Percentiles rank a stretch among this genome's conserved stretches.
These are phyloP conservation scores for Cotesia typhae DNA, from an alignment of 1,140 invertebrate species.

Conservation along the genomic window DNA sequence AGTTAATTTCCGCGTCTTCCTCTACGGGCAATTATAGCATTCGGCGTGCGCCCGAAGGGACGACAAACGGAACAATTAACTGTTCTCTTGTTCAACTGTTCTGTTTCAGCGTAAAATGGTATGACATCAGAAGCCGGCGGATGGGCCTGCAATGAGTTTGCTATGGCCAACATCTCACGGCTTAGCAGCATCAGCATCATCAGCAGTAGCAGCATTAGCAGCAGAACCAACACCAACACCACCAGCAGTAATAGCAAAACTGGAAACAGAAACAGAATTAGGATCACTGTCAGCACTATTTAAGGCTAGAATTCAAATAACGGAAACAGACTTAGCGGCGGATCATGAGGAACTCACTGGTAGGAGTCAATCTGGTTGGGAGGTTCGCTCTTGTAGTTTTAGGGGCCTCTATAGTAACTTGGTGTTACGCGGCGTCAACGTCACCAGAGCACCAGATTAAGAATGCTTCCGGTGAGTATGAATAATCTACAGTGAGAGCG, in stretches of 20 bases:
- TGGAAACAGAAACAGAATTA: too few relatives aligned
- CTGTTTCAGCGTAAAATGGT: constrained; percentile 53
- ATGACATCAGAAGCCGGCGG: constrained; percentile 47
- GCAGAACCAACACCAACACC: constrained; percentile 39
- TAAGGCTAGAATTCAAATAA: constrained; percentile 1
- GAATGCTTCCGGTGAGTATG: constrained; percentile 58
- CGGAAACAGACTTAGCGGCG: constrained; percentile 38
- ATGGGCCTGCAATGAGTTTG: constrained; percentile 55
- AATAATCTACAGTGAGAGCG: constrained; percentile 31
- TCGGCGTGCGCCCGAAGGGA: constrained; percentile 14
- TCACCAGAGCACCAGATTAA: constrained; percentile 51
- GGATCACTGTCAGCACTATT: too few relatives aligned
- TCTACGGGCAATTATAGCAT: constrained; percentile 23
- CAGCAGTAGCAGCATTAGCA: too few relatives aligned
- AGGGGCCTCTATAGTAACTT: constrained; percentile 43
- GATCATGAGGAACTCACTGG: constrained; percentile 57
- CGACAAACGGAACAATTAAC: constrained; percentile 27
- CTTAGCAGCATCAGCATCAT: constrained; percentile 45
- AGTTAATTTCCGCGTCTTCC: constrained; percentile 12
- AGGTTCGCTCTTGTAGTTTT: constrained; percentile 51
- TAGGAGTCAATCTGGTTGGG: constrained; percentile 48
- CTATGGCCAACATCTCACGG: constrained; percentile 46
- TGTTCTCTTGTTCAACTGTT: constrained; percentile 3
- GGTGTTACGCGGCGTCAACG: constrained; percentile 10
- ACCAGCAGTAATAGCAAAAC: too few relatives aligned